Conservation (phyloP, 1,140 invertebrate species). For the Zophobas morio region DNA sequence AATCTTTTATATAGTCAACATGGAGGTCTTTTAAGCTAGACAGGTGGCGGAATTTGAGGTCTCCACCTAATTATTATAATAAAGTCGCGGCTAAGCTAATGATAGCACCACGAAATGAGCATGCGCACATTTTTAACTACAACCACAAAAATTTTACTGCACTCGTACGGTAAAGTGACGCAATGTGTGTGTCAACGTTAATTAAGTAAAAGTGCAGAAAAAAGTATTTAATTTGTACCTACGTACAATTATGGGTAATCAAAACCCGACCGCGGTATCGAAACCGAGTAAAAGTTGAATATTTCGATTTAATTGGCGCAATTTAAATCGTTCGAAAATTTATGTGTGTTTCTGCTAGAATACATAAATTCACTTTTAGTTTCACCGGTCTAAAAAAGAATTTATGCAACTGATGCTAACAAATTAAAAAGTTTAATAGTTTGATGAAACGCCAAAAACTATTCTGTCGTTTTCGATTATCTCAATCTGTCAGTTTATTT, state of each 20-base stretch:
- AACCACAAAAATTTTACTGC: conserved; percentile 1
- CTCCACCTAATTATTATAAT: conserved; percentile 48
- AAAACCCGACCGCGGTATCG: too few relatives aligned
- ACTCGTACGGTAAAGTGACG: too few relatives aligned
- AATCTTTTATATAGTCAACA: conserved; percentile 35
- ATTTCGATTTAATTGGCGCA: too few relatives aligned
- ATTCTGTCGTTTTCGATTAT: background rate
- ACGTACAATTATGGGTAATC: too few relatives aligned
- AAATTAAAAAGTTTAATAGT: background rate
- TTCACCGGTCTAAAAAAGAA: background rate
- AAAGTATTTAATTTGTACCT: too few relatives aligned
- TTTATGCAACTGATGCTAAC: background rate
- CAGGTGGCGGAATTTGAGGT: conserved; percentile 45
- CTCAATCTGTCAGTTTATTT: background rate
- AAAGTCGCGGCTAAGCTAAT: conserved; percentile 42
- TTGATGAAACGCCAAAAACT: background rate
- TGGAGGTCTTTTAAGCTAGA: conserved; percentile 21
- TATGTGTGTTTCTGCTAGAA: too few relatives aligned
- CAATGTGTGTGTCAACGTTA: too few relatives aligned
- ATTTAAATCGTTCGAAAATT: too few relatives aligned
- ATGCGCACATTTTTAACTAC: conserved; percentile 31
- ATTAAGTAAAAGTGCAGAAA: too few relatives aligned
- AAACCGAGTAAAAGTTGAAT: too few relatives aligned
- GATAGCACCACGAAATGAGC: conserved; percentile 20
- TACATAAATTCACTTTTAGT: background rate